These are phyloP conservation scores for Steinernema khuongi DNA, from an alignment of 1,140 invertebrate genomes.

Conservation along the genomic window DNA sequence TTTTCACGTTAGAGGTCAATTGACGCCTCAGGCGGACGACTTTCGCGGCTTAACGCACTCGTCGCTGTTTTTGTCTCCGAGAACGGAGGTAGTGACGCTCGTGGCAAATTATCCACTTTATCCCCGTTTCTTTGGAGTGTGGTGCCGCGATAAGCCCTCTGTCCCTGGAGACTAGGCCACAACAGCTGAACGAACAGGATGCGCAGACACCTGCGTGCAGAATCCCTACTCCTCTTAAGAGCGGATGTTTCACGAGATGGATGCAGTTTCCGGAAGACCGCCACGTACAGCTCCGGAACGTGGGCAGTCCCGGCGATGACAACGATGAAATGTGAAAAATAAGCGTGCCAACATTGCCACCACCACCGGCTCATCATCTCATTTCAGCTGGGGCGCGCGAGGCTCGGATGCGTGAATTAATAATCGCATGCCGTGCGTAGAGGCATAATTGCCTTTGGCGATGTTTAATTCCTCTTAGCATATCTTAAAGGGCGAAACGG, in stretches of 20 bases:
- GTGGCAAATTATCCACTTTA: no score
- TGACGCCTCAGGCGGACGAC: background rate
- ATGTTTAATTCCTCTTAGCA: slow-evolving; percentile 11
- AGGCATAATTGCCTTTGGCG: slow-evolving; percentile 1
- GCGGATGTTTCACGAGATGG: background rate
- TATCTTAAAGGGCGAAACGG: slow-evolving; percentile 1
- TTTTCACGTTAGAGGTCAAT: background rate
- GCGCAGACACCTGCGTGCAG: background rate
- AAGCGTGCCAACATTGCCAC: slow-evolving; percentile 3
- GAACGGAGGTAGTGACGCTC: background rate
- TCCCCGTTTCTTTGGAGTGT: background rate
- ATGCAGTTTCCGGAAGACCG: background rate
- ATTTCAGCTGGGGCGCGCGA: background rate
- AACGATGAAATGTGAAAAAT: slow-evolving; percentile 15
- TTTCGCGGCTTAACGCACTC: no score
- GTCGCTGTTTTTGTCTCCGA: no score
- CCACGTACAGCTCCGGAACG: background rate
- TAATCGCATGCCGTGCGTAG: slow-evolving; percentile 11
- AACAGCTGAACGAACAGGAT: background rate
- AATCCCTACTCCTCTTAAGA: no score
- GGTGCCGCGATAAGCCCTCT: background rate
- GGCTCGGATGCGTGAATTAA: background rate
- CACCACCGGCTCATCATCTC: slow-evolving; percentile 5
- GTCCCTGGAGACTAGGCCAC: background rate
- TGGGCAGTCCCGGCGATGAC: background rate